phyloP scores from a whole-genome alignment of 2,888 invertebrate species.

The Horisme vitalbata region DNA sequence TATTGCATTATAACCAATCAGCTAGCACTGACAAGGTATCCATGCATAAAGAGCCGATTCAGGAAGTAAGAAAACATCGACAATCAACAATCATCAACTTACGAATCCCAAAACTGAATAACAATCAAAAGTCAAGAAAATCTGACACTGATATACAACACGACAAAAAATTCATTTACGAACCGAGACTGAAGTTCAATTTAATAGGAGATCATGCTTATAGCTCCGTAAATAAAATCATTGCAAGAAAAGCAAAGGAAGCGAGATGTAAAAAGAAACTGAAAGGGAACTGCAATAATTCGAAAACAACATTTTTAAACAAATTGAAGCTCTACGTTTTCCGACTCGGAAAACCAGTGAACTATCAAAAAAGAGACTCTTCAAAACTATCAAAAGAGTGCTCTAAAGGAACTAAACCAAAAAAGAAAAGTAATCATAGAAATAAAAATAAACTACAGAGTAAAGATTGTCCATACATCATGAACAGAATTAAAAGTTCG shows the following conservation, averaged over 20 bases:
- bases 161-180: background rate
- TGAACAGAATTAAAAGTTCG: no score
- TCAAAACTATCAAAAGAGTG: no score
- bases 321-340: background rate
- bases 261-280: background rate
- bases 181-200: conserved; percentile 2
- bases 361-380: no score
- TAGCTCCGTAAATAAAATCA: background rate
- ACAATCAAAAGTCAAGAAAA: background rate
- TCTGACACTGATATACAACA: conserved; percentile 2
- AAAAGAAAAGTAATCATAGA: no score
- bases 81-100: background rate
- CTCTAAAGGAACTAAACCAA: no score
- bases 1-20: background rate
- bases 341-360: no score
- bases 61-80: no score
- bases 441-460: no score
- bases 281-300: background rate
- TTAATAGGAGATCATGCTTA: conserved; percentile 4
- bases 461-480: no score
- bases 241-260: background rate
- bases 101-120: background rate
- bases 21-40: background rate
- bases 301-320: background rate
- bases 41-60: no score